Conservation (phyloP, 2,888 invertebrate genomes). For the Crioceris asparagi region DNA sequence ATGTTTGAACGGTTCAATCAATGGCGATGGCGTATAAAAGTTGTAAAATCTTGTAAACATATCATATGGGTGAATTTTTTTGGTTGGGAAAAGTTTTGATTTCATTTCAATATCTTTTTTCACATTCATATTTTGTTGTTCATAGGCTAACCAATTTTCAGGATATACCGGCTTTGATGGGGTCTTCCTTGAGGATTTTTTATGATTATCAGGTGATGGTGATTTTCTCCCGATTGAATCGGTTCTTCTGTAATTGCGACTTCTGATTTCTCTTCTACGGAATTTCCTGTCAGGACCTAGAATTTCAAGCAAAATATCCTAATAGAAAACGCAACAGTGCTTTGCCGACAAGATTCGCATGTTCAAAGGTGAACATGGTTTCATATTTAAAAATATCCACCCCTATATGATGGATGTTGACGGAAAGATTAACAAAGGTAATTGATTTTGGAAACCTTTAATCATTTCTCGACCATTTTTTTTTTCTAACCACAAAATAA, state of each 20-base stretch:
- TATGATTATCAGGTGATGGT: conserved; percentile 13
- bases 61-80: conserved; percentile 12
- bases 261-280: conserved; percentile 23
- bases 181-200: neutral
- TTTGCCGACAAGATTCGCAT: too few relatives aligned
- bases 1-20: conserved; percentile 22
- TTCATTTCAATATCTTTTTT: conserved; percentile 17
- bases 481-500: too few relatives aligned
- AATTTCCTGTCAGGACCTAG: conserved; percentile 17
- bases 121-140: conserved; percentile 14
- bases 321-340: too few relatives aligned
- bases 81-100: conserved; percentile 14
- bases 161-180: conserved; percentile 20
- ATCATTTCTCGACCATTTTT: too few relatives aligned
- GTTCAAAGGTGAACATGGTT: too few relatives aligned
- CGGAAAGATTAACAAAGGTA: too few relatives aligned
- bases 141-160: conserved; percentile 26
- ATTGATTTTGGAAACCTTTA: too few relatives aligned
- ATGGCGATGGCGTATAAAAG: conserved; percentile 25
- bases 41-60: conserved; percentile 16
- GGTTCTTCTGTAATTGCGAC: conserved; percentile 22
- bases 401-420: too few relatives aligned
- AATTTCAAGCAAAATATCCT: too few relatives aligned
- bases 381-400: too few relatives aligned
- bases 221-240: conserved; percentile 14